A percentile compares a stretch with the other conserved stretches of the same genome.
These are phyloP conservation scores for Globicephala melas DNA, from an alignment of 2,113 vertebrate species.

Conservation along the genomic window DNA sequence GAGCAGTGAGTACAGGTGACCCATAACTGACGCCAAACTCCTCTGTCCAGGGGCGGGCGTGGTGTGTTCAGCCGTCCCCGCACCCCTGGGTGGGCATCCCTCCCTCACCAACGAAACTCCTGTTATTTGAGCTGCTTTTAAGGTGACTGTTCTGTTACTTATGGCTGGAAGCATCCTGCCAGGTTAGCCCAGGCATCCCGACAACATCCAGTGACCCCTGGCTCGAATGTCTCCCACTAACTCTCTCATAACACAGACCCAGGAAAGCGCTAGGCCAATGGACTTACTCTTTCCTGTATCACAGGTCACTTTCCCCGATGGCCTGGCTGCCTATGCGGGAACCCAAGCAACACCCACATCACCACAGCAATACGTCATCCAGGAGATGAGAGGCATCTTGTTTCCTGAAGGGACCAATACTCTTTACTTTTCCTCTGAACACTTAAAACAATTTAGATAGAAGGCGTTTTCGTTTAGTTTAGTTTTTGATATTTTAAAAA, in stretches of 20 bases:
- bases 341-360: neutral
- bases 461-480: neutral
- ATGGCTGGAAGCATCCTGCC: neutral
- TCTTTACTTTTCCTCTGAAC: neutral
- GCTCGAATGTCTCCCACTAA: neutral
- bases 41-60: accelerated
- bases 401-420: neutral
- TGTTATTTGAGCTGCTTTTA: neutral
- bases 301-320: accelerated
- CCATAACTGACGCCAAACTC: neutral
- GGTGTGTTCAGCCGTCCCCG: neutral
- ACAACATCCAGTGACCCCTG: neutral
- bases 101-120: too few relatives aligned
- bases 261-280: neutral
- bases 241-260: neutral
- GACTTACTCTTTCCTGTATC: neutral
- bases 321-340: accelerated
- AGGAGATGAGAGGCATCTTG: neutral
- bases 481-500: neutral
- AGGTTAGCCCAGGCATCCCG: too few relatives aligned
- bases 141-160: neutral
- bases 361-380: neutral
- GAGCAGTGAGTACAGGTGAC: neutral
- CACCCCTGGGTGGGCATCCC: neutral
- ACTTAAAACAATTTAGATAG: neutral